Percentiles rank a stretch among this genome's conserved stretches.
Evolutionary conservation across 2,113 vertebrate genomes (phyloP).

Genomic region (Atrichornis clamosus): DNA sequence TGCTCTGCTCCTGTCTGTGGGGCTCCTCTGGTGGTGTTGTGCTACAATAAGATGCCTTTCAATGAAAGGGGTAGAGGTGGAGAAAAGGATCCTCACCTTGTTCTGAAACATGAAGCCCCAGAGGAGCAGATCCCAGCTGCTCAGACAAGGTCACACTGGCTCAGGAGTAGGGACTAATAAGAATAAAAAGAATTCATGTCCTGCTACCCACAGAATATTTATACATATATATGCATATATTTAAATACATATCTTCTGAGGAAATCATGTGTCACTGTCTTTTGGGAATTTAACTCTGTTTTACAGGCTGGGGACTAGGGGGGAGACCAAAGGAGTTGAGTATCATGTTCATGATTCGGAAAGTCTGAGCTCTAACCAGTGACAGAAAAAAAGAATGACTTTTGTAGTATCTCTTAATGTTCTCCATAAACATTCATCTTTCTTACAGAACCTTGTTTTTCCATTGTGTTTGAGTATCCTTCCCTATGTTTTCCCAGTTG

Average conservation of each 20-base stretch:
- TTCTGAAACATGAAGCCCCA: neutral
- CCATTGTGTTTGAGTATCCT: neutral
- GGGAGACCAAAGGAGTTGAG: neutral
- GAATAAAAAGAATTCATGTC: neutral
- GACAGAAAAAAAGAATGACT: neutral
- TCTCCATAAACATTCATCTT: neutral
- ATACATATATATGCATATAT: slow-evolving; percentile 22
- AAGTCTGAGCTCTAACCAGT: neutral
- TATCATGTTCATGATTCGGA: neutral
- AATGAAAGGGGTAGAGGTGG: neutral
- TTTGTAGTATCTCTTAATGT: neutral
- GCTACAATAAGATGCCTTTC: neutral
- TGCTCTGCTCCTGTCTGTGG: neutral
- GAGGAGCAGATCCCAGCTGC: neutral
- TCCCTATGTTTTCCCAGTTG: neutral
- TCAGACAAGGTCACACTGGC: neutral
- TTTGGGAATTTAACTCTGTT: neutral
- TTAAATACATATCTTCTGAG: neutral
- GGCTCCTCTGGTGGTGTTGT: neutral
- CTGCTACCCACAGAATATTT: slow-evolving; percentile 1
- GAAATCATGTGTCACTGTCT: neutral
- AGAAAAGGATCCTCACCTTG: neutral
- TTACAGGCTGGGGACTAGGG: accelerated
- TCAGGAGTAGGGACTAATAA: neutral
- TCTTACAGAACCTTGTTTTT: neutral